Base-by-base conservation (phyloP, 92 coral and sea anemone species). In the Umimayanthus kanabou region DNA sequence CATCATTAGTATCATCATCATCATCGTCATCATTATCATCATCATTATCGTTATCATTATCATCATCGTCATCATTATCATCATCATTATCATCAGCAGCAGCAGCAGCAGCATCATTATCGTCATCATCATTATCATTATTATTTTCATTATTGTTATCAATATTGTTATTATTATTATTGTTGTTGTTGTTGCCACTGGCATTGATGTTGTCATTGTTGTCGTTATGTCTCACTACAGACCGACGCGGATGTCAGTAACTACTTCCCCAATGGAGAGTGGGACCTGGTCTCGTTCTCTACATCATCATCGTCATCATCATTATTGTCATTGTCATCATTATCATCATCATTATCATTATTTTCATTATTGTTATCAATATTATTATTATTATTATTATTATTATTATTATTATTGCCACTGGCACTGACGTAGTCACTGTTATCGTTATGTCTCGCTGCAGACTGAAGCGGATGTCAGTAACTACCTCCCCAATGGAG, bases 241-340 rank as follows among this genome's bases (percentile, higher is more conserved):
- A 20, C 28, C 18, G 85, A 80, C 2, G 78, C 64, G 43, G 87
- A 83, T 22, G 26, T 70, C 9, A n/a, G 77, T 15, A 16, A 83
- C 66, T 83, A 43, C 77, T 6, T 69, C 43, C 26, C 65, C 8
- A 83, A 40, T 26, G 87, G 87, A n/a, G 87, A 83, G 29, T 83
- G 87, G 87, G 77, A 69, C 65, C 66, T 83, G 45, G 26, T 83
- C n/a, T 42, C 87, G 15, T 69, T 83, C 11, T 5, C 49, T 5
- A 1, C 3, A 16, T 55, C 11, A 4, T 55, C 1, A 55, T 16
- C 20, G 2, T 55, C 20, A 11, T 16, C 64, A 16, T 55, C 11
- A 16, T 55, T 18, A 55, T 55, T 11, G 2, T 55, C 11, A 55
- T 55, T 55, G 11, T 61, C 6, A 22, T 18, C 16, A 22, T 16